phyloP scores from a whole-genome alignment of 2,888 invertebrate species.

The Idaea biselata region DNA sequence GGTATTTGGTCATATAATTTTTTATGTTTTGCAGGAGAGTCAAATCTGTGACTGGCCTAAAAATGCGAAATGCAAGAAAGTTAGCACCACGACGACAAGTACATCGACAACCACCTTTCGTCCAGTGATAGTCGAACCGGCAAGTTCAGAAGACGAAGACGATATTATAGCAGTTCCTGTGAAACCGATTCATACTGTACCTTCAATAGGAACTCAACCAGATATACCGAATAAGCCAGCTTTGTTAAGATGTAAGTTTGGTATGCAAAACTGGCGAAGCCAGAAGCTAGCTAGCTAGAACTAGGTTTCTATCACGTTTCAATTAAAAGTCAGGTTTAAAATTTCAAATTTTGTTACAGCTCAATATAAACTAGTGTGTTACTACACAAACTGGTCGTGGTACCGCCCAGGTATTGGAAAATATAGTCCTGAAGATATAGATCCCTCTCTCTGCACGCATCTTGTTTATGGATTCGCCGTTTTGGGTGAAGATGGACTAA shows the following conservation, averaged over 20 bases:
- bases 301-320: neutral
- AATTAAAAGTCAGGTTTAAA: neutral
- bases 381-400: constrained; percentile 97
- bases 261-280: constrained; percentile 26
- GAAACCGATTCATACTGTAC: constrained; percentile 43
- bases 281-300: too few species aligned
- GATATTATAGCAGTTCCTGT: constrained; percentile 25
- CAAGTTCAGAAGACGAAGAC: constrained; percentile 22
- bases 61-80: constrained; percentile 80
- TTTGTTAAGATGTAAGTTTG: constrained; percentile 56
- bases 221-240: constrained; percentile 48
- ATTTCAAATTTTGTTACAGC: constrained; percentile 68
- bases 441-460: constrained; percentile 93
- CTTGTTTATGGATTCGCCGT: constrained; percentile 96
- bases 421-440: constrained; percentile 92
- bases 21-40: constrained; percentile 58
- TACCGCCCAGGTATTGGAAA: constrained; percentile 90
- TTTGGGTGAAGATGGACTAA: constrained; percentile 89
- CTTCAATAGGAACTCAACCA: constrained; percentile 54
- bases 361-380: constrained; percentile 91
- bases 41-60: constrained; percentile 88
- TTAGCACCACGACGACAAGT: constrained; percentile 40
- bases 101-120: constrained; percentile 42
- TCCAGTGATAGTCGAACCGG: constrained; percentile 36
- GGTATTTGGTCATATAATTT: neutral